Percentiles rank a stretch among this genome's conserved stretches.
Conservation (phyloP, 1,140 invertebrate species). For the Drosophila tani region DNA sequence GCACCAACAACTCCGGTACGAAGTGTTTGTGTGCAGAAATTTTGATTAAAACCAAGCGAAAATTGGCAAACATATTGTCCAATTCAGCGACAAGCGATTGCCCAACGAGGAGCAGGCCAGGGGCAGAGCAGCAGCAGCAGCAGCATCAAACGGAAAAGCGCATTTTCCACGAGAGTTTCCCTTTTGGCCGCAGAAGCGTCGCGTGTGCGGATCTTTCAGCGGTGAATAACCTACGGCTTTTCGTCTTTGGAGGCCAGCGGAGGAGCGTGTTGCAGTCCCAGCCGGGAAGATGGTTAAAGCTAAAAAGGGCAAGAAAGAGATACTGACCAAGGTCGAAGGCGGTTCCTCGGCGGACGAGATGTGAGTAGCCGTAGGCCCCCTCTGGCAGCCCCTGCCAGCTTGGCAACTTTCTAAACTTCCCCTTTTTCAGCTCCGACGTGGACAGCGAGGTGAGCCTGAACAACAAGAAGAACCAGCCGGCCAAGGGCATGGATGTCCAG, state of each 20-base stretch:
- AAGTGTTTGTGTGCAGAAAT: conserved; percentile 39
- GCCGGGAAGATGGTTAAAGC: conserved; percentile 84
- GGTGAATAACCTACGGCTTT: conserved; percentile 76
- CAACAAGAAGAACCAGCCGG: conserved; percentile 78
- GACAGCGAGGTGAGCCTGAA: conserved; percentile 71
- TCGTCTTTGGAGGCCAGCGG: conserved; percentile 64
- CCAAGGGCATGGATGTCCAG: conserved; percentile 60
- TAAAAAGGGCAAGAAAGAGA: conserved; percentile 85
- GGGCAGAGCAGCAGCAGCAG: conserved; percentile 10
- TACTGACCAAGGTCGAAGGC: conserved; percentile 72
- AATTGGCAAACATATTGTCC: conserved; percentile 26
- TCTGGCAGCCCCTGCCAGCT: conserved; percentile 50
- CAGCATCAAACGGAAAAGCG: conserved; percentile 18
- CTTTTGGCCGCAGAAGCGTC: conserved; percentile 51
- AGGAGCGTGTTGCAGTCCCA: conserved; percentile 84
- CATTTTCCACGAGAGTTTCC: conserved; percentile 18
- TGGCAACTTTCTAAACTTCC: conserved; percentile 64
- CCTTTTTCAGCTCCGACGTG: conserved; percentile 59
- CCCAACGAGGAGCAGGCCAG: conserved; percentile 9
- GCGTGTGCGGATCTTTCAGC: conserved; percentile 74
- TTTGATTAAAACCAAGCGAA: conserved; percentile 23
- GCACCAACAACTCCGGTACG: conserved; percentile 9
- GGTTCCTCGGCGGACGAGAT: conserved; percentile 80
- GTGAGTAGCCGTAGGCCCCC: conserved; percentile 78
- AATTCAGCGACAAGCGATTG: conserved; percentile 12